Evolutionary conservation across 1,140 invertebrate species (phyloP).

Genomic region (Brachionus plicatilis): DNA sequence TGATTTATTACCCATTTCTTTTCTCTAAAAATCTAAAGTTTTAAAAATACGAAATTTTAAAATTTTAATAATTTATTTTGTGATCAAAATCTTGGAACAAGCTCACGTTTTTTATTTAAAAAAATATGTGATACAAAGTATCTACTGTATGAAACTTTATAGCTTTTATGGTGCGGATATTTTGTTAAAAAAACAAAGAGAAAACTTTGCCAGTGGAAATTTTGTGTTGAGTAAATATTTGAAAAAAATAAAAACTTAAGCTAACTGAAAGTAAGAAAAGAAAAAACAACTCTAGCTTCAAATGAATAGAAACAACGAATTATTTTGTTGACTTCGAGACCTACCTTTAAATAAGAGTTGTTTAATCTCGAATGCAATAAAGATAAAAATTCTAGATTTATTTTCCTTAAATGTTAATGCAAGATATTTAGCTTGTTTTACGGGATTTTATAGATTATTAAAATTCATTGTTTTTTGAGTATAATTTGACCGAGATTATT

Average conservation of each 20-base stretch:
- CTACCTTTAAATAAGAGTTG: neutral
- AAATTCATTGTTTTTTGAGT: neutral
- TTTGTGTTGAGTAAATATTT: neutral
- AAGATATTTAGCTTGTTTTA: neutral
- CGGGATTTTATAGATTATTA: neutral
- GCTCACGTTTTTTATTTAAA: neutral
- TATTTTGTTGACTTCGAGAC: neutral
- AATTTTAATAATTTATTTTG: neutral
- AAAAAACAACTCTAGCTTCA: neutral
- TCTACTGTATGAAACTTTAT: neutral
- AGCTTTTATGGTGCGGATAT: neutral
- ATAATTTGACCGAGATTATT: neutral
- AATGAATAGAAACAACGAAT: neutral
- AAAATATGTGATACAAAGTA: neutral
- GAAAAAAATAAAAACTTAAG: neutral
- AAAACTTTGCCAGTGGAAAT: neutral
- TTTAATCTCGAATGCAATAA: neutral
- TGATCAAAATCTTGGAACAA: neutral
- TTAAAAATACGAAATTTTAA: neutral
- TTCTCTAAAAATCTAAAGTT: neutral
- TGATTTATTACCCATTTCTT: slow-evolving; percentile 37
- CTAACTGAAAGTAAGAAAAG: neutral
- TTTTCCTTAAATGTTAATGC: neutral
- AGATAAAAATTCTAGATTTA: neutral
- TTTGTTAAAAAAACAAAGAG: neutral